phyloP scores from a whole-genome alignment of 1,140 invertebrate genomes.

The Thaumetopoea pityocampa region DNA sequence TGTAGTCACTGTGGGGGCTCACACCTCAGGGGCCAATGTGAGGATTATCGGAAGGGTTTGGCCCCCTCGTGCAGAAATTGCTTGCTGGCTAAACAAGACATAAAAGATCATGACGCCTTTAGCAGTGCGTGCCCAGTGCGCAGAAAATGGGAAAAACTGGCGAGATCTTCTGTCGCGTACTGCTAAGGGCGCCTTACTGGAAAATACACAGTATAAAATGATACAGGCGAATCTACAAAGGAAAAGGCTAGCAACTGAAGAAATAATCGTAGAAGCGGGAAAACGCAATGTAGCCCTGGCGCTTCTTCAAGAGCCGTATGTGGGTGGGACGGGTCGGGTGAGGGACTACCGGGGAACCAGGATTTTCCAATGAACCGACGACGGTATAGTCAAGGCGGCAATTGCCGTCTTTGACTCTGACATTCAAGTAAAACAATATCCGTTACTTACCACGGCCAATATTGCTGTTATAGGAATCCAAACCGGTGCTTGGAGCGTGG shows the following conservation, averaged over 20 bases:
- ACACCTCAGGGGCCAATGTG: no score
- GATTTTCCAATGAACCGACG: conserved; percentile 4
- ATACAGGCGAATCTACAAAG: conserved; percentile 15
- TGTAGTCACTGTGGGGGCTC: conserved; percentile 18
- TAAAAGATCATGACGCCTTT: conserved; percentile 6
- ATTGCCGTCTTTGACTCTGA: conserved; percentile 12
- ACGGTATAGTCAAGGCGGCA: conserved; percentile 10
- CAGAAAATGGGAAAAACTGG: no score
- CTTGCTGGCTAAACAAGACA: neutral
- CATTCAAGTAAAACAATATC: conserved; percentile 4
- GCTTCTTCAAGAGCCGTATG: conserved; percentile 13
- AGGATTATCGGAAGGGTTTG: neutral
- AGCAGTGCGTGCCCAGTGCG: no score
- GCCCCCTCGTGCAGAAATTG: conserved; percentile 16
- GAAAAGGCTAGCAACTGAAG: conserved; percentile 10
- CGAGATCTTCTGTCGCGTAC: no score
- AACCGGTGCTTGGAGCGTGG: no score
- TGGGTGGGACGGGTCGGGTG: conserved; percentile 6
- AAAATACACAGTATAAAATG: neutral
- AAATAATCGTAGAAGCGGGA: conserved; percentile 2
- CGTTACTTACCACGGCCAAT: conserved; percentile 5
- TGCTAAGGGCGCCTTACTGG: neutral
- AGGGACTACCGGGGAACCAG: neutral
- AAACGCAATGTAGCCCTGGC: neutral
- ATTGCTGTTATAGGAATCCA: neutral